These are phyloP conservation scores for Lasiurus borealis DNA, from an alignment of 2,113 vertebrate genomes.

Conservation along the genomic window DNA sequence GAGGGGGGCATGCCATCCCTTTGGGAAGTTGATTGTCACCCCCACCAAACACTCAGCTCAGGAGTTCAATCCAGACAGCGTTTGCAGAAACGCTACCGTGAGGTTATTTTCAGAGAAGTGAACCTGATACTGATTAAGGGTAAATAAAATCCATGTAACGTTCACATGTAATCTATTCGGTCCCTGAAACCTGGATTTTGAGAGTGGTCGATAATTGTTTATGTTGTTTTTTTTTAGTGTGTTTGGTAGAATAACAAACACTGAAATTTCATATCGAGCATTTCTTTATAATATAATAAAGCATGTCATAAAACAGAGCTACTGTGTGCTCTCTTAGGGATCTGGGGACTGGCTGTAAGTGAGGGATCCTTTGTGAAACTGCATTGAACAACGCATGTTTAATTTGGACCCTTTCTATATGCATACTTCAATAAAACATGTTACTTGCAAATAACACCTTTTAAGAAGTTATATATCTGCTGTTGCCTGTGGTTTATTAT, in stretches of 20 bases:
- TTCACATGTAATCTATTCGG: background rate
- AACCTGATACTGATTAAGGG: conserved; percentile 48
- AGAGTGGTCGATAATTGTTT: background rate
- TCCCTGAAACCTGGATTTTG: conserved; percentile 17
- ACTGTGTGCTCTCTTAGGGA: background rate
- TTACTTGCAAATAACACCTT: conserved; percentile 29
- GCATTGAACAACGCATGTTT: background rate
- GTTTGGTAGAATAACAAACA: conserved; percentile 34
- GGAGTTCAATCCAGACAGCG: background rate
- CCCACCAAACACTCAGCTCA: conserved; percentile 4
- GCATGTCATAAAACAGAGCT: background rate
- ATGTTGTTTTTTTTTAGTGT: background rate
- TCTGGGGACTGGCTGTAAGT: background rate
- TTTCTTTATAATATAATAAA: background rate
- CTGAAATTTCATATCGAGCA: background rate
- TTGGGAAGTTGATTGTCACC: background rate
- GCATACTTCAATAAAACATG: background rate
- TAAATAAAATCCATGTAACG: background rate
- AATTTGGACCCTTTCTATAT: background rate
- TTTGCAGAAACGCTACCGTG: conserved; percentile 36
- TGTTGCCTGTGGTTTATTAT: background rate
- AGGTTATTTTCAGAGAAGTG: conserved; percentile 42
- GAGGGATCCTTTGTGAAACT: background rate
- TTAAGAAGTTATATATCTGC: too few species aligned
- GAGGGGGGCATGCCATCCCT: background rate